Base-by-base conservation (phyloP, 2,888 invertebrate species). In the Drosophila gaucha region DNA sequence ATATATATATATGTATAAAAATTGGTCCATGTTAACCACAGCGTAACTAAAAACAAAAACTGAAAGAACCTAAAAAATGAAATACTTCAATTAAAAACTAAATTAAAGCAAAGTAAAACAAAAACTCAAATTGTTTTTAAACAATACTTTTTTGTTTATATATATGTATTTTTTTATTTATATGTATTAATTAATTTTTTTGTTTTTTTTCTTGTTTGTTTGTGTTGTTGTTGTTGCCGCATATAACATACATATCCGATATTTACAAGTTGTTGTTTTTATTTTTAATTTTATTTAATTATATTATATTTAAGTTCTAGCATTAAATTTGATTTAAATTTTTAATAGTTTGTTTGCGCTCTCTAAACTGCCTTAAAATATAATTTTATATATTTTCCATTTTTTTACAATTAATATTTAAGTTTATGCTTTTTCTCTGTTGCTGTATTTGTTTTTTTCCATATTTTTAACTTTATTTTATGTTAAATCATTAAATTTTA, bases 21-120 rank as follows among this genome's bases (percentile, higher is more conserved):
- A 89, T 89, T 89, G 89, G 89, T 89, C 89, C 89, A 87, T 89
- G 77, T 79, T 85, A 86, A 88, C 78, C 88, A 84, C 86, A 86
- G 74, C 74, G 65, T 72, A 76, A n/a, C n/a, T 66, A 67, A 82
- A 82, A 63, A 46, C 4, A 70, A 67, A 36, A 63, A 41, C 24
- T 35, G 56, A 62, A 47, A 80, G n/a, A 74, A 38, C 16, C n/a
- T 68, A 44, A 51, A 43, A 43, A 18, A 18, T 18, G 0, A 18
- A 44, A 18, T 12, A 6, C 14, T 41, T 14, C 26, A 36, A 39
- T 24, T 3, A 28, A 22, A 30, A 47, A 47, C 38, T 36, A 41
- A 58, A 35, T 4, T 6, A 44, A 33, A 20, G 18, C 0, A 18
- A 73, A 57, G 38, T 30, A 20, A 74, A 60, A 49, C 43, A 56